These are phyloP conservation scores for Morus bassanus DNA, from an alignment of 2,797 vertebrate species.

Conservation along the genomic window DNA sequence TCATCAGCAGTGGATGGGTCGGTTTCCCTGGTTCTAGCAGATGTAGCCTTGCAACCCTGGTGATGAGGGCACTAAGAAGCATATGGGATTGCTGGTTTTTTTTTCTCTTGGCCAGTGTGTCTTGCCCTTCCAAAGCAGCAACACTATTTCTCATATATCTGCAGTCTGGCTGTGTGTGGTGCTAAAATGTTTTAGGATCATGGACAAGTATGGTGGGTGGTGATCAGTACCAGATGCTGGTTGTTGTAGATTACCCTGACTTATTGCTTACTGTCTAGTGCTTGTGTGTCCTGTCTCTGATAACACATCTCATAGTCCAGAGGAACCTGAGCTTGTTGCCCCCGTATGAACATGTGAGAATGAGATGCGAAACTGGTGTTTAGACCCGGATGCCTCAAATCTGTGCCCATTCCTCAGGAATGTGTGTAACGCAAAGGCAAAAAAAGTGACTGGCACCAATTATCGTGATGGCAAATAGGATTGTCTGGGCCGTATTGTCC, in stretches of 20 bases:
- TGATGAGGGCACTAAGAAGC: background rate
- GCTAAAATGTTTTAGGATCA: background rate
- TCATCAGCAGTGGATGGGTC: background rate
- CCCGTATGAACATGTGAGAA: background rate
- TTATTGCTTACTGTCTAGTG: background rate
- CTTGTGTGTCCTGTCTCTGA: background rate
- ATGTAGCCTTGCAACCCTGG: background rate
- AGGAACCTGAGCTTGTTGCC: background rate
- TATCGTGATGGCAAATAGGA: background rate
- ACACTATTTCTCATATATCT: background rate
- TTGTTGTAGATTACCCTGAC: background rate
- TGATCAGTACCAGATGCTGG: background rate
- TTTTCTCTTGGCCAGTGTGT: background rate
- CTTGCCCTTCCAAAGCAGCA: background rate
- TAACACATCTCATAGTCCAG: background rate
- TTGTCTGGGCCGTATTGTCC: background rate
- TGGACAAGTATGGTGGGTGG: background rate
- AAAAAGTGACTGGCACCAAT: background rate
- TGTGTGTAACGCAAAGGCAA: background rate
- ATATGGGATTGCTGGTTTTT: background rate
- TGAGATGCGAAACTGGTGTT: background rate
- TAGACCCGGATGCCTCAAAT: background rate
- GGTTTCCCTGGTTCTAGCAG: background rate
- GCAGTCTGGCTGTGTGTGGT: background rate
- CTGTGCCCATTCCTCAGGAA: background rate